A percentile compares a stretch with the other conserved stretches of the same genome.
phyloP scores from a whole-genome alignment of 2,888 invertebrate species.

The Ormyrus thymus region DNA sequence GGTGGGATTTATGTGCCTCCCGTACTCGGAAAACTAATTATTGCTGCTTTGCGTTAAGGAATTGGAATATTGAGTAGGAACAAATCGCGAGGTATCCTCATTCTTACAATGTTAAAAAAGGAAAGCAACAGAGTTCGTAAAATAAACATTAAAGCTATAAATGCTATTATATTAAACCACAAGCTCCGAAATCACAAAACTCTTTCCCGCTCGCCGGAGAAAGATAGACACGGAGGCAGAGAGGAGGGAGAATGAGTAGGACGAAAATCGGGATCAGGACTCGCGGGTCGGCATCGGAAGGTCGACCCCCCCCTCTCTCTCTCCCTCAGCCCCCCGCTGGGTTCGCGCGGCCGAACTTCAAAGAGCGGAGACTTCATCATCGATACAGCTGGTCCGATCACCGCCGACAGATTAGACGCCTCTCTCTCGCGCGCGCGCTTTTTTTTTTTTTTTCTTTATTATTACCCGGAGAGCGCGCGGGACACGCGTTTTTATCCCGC shows the following conservation, averaged over 20 bases:
- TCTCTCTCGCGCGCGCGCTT: constrained; percentile 40
- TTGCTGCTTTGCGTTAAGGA: too few species aligned
- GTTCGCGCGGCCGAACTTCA: constrained; percentile 69
- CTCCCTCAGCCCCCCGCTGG: constrained; percentile 65
- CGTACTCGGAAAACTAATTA: too few species aligned
- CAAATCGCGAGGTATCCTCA: too few species aligned
- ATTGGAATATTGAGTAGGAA: too few species aligned
- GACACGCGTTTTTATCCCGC: constrained; percentile 19
- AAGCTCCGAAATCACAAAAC: too few species aligned
- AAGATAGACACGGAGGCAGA: constrained; percentile 31
- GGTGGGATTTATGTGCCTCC: too few species aligned
- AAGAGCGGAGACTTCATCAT: constrained; percentile 72
- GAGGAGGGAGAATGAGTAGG: constrained; percentile 56
- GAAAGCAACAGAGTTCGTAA: too few species aligned
- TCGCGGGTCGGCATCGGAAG: constrained; percentile 59
- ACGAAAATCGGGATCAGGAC: constrained; percentile 66
- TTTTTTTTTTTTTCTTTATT: constrained; percentile 29
- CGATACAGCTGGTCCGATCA: constrained; percentile 73
- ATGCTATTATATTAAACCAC: too few species aligned
- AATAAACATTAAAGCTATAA: too few species aligned
- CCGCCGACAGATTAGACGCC: constrained; percentile 73
- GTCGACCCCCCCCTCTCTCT: constrained; percentile 36
- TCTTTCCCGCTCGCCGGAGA: too few species aligned
- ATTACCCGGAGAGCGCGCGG: not conserved
- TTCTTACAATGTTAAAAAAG: too few species aligned